These are phyloP conservation scores for Orthonychiurus folsomi DNA, from an alignment of 2,888 invertebrate species.

Conservation along the genomic window DNA sequence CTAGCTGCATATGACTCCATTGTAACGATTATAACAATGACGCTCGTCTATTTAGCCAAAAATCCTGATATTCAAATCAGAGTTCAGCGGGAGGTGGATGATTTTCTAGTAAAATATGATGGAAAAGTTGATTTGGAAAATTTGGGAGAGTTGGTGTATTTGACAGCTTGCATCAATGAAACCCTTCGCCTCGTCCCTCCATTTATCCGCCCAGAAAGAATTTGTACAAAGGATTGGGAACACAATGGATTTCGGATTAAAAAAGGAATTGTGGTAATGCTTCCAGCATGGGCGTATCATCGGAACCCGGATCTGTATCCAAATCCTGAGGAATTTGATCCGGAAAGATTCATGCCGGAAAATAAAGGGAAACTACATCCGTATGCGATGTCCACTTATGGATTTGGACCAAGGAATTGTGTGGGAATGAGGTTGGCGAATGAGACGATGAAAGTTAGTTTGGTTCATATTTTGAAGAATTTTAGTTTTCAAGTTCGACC, in stretches of 20 bases:
- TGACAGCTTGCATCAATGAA: constrained; percentile 32
- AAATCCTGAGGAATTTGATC: constrained; percentile 26
- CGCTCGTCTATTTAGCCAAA: constrained; percentile 19
- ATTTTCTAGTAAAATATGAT: constrained; percentile 20
- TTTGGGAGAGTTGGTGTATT: constrained; percentile 26
- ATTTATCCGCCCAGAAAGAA: constrained; percentile 29
- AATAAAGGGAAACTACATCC: constrained; percentile 30
- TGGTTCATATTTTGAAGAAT: neutral
- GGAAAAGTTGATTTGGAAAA: constrained; percentile 30
- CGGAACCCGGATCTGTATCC: constrained; percentile 24
- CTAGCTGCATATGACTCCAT: constrained; percentile 35
- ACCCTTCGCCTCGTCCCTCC: constrained; percentile 26
- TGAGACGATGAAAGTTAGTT: neutral
- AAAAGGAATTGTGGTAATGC: constrained; percentile 24
- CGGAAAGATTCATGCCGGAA: constrained; percentile 32
- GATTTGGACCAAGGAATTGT: constrained; percentile 22
- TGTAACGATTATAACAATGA: constrained; percentile 19
- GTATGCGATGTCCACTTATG: constrained; percentile 19
- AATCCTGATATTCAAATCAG: constrained; percentile 27
- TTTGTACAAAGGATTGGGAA: constrained; percentile 36
- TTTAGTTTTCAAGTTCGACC: neutral
- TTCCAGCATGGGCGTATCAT: constrained; percentile 30
- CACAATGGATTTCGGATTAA: constrained; percentile 29
- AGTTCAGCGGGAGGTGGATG: constrained; percentile 29
- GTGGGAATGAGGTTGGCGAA: constrained; percentile 15